Evolutionary conservation across 2,113 vertebrate genomes (phyloP).

Genomic region (Hemiscyllium ocellatum): DNA sequence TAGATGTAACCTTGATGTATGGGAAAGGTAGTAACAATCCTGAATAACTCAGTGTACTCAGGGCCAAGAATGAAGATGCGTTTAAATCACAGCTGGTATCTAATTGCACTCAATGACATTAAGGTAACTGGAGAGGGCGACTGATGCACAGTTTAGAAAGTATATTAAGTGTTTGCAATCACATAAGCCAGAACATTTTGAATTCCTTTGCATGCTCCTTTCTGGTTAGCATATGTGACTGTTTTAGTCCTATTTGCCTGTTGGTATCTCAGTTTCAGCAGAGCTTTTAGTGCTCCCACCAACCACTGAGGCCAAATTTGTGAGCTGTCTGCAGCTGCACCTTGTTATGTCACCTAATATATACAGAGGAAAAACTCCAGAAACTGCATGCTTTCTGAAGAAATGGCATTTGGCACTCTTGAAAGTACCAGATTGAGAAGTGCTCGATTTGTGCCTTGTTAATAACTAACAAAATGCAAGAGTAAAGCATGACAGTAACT

Average conservation of each 20-base stretch:
- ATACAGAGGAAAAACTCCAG: constrained; percentile 17
- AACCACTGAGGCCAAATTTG: constrained; percentile 25
- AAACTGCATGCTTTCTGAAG: not conserved
- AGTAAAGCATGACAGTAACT: not conserved
- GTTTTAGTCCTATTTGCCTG: not conserved
- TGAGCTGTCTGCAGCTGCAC: constrained; percentile 33
- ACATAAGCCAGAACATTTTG: not conserved
- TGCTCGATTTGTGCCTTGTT: not conserved
- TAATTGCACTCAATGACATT: not conserved
- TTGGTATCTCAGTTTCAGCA: constrained; percentile 10
- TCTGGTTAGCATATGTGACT: constrained; percentile 1
- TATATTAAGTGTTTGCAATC: not conserved
- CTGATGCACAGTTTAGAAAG: not conserved
- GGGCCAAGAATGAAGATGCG: not conserved
- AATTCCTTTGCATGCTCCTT: not conserved
- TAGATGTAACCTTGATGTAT: not conserved
- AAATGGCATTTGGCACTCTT: not conserved
- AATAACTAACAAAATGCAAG: not conserved
- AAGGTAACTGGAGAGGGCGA: constrained; percentile 1
- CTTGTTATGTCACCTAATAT: constrained; percentile 30
- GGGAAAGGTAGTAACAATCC: not conserved
- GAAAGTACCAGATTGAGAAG: constrained; percentile 7
- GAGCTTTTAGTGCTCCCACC: constrained; percentile 7
- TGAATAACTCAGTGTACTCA: not conserved
- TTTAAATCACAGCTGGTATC: not conserved